Evolutionary conservation across 2,113 vertebrate species (phyloP), one percentile per base, ranked within the genome.

Genomic region (Paraplagusia blochii): DNA sequence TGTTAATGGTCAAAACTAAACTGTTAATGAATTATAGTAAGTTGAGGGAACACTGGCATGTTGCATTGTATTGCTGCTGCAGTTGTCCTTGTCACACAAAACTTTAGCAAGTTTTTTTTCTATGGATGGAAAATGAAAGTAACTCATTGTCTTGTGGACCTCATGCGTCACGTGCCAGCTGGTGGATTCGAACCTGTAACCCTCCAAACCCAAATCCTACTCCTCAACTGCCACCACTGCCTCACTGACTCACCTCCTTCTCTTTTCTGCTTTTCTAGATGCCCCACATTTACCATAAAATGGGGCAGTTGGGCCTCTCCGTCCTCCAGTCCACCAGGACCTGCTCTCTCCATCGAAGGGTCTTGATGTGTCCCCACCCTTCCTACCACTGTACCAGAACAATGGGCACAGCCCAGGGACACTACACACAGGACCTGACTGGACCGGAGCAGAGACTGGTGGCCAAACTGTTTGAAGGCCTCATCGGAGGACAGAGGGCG

Each of bases 401-500:
- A 0, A 34, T 29, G 22, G 22, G 40, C 57, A 73, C 84, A 0
- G 88, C 83, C 17, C 34, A 81, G 11, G 83, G 75, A 38, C 82
- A 70, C 33, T 85, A 91, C 14, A 40, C 61, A 0, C 83, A 86
- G 60, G 85, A 74, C 33, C 83, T 97, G 72, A 93, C 87, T 45
- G 90, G 85, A 9, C 80, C 79, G 52, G 97, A 99, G 58, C 87
- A 91, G 53, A 93, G 91, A 66, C 84, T 94, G 3, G 6, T 97
- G 64, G 85, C 86, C 39, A 94, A 81, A 63, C 89, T 98, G 54
- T 95, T 93, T 42, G 75, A 46, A 0, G 96, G 96, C 15, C 85
- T 99, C 49, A 82, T 94, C 46, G 81, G 85, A 35, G 92, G 95
- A 9, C 93, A 94, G 0, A 90, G 97, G 66, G 92, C 97, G 7